These are phyloP conservation scores for Pardalotus punctatus DNA, from an alignment of 2,113 vertebrate genomes.

Conservation along the genomic window DNA sequence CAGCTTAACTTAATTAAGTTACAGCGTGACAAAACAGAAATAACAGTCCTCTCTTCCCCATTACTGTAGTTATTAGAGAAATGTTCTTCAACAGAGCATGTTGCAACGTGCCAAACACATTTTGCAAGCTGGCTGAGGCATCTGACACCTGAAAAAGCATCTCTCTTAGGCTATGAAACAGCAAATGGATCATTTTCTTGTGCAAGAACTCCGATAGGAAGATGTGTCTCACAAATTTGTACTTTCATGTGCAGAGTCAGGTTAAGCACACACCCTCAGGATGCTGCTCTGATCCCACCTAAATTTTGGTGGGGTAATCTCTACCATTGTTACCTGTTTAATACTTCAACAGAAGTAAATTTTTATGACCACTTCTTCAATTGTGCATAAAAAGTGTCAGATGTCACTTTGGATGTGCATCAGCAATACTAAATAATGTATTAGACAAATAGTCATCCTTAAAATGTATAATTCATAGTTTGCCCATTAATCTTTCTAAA, in stretches of 20 bases:
- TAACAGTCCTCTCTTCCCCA: background rate
- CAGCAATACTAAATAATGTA: background rate
- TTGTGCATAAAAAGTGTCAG: background rate
- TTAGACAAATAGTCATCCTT: background rate
- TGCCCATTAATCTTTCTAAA: background rate
- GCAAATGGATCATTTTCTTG: background rate
- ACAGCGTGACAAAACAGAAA: background rate
- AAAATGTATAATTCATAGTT: background rate
- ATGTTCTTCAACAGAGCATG: background rate
- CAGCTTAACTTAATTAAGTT: constrained; percentile 41
- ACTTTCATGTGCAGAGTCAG: fast-evolving
- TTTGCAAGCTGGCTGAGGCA: background rate
- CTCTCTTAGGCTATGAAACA: background rate
- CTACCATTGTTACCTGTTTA: background rate
- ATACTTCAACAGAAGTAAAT: background rate
- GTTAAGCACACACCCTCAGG: background rate
- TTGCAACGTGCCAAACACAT: background rate
- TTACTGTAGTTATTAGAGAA: constrained; percentile 45
- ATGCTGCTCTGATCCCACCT: background rate
- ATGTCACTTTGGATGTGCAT: background rate
- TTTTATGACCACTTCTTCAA: background rate
- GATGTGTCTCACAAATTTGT: background rate
- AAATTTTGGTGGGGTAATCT: background rate
- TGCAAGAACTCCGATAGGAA: background rate
- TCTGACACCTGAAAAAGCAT: background rate